These are phyloP conservation scores for Buceros bicornis DNA, from an alignment of 2,797 vertebrate genomes.

Conservation along the genomic window DNA sequence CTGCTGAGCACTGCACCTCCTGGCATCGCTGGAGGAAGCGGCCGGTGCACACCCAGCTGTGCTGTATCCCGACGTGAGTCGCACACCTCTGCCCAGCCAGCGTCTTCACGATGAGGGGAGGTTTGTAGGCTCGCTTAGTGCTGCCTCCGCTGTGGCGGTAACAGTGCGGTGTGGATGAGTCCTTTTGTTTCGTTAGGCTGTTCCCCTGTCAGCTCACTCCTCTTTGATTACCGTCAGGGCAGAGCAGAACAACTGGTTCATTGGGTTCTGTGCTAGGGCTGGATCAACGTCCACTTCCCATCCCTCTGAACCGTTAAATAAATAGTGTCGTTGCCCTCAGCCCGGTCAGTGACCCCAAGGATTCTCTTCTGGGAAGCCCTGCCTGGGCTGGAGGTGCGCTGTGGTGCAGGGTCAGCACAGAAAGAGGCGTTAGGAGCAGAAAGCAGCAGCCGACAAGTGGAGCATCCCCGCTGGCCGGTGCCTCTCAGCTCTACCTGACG, in stretches of 20 bases:
- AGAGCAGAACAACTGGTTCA: background rate
- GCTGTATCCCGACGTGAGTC: background rate
- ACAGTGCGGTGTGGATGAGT: background rate
- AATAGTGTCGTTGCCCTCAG: conserved; percentile 34
- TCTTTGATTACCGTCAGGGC: background rate
- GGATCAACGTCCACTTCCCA: conserved; percentile 39
- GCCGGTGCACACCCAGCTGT: background rate
- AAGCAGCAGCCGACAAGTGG: background rate
- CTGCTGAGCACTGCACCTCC: background rate
- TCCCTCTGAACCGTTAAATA: conserved; percentile 18
- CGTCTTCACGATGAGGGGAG: background rate
- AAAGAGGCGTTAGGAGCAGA: background rate
- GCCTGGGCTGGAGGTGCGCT: background rate
- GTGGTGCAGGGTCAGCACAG: background rate
- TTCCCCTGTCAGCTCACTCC: background rate
- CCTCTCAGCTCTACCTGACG: background rate
- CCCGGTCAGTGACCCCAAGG: conserved; percentile 18
- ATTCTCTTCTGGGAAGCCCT: conserved; percentile 44
- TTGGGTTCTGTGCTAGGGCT: background rate
- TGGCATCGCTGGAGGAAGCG: background rate
- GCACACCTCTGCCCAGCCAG: background rate
- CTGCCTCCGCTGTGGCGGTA: background rate
- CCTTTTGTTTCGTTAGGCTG: background rate
- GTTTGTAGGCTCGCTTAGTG: background rate
- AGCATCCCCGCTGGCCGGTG: background rate